These are phyloP conservation scores for Sclerodermus sp. DNA, from an alignment of 2,888 invertebrate genomes.

Conservation along the genomic window DNA sequence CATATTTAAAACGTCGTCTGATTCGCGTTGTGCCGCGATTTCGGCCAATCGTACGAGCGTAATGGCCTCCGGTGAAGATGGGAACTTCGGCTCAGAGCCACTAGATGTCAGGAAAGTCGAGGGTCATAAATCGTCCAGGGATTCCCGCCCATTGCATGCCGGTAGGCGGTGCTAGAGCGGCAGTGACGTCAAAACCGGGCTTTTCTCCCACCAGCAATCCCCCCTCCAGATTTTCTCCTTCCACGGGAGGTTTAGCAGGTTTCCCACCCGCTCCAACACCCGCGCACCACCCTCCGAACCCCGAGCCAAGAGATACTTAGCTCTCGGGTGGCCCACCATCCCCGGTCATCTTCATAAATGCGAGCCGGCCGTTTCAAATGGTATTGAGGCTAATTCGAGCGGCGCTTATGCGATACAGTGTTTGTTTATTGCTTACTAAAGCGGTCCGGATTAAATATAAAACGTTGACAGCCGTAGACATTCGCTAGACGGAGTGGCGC, in stretches of 20 bases:
- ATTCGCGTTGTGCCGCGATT: slow-evolving; percentile 51
- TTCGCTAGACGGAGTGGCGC: slow-evolving; percentile 56
- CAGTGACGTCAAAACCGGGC: slow-evolving; percentile 53
- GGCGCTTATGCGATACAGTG: slow-evolving; percentile 53
- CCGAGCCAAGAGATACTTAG: background rate
- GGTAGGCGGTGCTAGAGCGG: slow-evolving; percentile 61
- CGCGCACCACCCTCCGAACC: background rate
- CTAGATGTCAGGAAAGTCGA: slow-evolving; percentile 60
- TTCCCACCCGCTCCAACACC: background rate
- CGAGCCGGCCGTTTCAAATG: slow-evolving; percentile 51
- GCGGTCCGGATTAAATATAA: slow-evolving; percentile 57
- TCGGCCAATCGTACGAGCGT: slow-evolving; percentile 64
- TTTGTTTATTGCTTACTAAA: slow-evolving; percentile 58
- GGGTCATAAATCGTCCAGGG: slow-evolving; percentile 51
- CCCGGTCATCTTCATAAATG: slow-evolving; percentile 48
- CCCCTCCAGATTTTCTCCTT: slow-evolving; percentile 3
- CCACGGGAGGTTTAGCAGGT: background rate
- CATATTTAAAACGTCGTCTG: slow-evolving; percentile 47
- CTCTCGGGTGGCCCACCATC: slow-evolving; percentile 35
- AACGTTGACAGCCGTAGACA: slow-evolving; percentile 53
- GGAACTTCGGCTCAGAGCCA: slow-evolving; percentile 54
- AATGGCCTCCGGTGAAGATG: slow-evolving; percentile 62
- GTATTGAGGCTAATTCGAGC: slow-evolving; percentile 57
- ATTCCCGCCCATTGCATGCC: slow-evolving; percentile 65
- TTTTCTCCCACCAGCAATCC: slow-evolving; percentile 20